phyloP scores from a whole-genome alignment of 2,113 vertebrate genomes.

The Anguilla rostrata region DNA sequence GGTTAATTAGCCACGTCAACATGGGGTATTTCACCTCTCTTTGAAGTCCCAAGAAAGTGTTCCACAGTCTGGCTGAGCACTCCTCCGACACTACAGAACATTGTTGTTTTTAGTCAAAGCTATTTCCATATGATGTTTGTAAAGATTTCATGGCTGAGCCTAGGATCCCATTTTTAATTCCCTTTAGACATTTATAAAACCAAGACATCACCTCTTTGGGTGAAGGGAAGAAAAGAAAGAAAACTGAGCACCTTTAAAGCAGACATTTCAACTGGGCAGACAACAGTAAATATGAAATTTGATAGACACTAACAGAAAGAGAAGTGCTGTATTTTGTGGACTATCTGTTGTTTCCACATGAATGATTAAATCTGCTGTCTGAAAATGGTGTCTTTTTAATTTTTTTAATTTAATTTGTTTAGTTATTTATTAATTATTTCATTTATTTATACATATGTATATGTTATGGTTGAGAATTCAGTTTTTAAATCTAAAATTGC shows the following conservation, averaged over 20 bases:
- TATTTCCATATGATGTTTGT: not conserved
- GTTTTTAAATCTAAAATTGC: not conserved
- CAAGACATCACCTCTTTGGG: not conserved
- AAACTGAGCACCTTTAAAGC: no score
- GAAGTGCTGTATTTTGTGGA: not conserved
- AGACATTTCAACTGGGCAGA: not conserved
- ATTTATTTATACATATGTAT: not conserved
- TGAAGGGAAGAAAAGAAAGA: no score
- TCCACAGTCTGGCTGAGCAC: constrained; percentile 24
- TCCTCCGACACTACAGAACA: constrained; percentile 26
- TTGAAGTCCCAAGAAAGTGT: constrained; percentile 38
- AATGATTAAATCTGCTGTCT: not conserved
- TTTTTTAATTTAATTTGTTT: not conserved
- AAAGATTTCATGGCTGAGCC: constrained; percentile 1
- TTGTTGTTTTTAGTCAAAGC: not conserved
- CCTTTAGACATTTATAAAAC: not conserved
- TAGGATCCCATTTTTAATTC: not conserved
- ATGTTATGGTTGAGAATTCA: not conserved
- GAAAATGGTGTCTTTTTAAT: not conserved
- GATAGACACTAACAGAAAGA: not conserved
- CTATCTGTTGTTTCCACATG: not conserved
- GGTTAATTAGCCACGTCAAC: constrained; percentile 54
- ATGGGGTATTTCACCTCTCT: constrained; percentile 46
- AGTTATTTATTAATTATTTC: not conserved
- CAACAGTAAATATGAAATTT: not conserved